A percentile compares a stretch with the other conserved stretches of the same genome.
These are phyloP conservation scores for Melospiza melodia DNA, from an alignment of 2,113 vertebrate genomes.

Conservation along the genomic window DNA sequence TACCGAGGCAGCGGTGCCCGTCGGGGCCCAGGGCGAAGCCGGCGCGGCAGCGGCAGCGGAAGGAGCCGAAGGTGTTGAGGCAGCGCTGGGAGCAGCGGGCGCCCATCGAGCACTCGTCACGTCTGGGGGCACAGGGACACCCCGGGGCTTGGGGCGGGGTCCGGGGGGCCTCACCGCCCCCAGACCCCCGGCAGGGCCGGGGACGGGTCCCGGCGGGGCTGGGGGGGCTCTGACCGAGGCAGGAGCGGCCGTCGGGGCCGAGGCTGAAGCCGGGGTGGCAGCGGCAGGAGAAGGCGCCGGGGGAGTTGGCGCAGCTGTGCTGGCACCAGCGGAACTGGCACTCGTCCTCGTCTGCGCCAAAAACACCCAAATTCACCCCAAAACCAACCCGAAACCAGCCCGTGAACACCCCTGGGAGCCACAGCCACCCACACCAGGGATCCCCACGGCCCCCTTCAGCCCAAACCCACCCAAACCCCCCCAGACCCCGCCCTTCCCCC, in stretches of 20 bases:
- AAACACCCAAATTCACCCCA: neutral
- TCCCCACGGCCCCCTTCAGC: too few species aligned
- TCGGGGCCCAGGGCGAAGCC: neutral
- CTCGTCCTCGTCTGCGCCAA: neutral
- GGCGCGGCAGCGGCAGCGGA: neutral
- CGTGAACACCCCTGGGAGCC: too few species aligned
- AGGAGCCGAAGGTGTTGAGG: neutral
- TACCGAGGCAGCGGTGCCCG: neutral
- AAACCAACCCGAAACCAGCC: neutral
- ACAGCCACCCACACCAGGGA: too few species aligned
- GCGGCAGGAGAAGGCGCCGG: neutral
- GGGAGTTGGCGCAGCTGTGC: neutral
- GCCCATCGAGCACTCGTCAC: neutral
- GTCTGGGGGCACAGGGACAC: too few species aligned
- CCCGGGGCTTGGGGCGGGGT: too few species aligned
- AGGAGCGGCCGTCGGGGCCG: neutral
- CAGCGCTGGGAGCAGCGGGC: neutral
- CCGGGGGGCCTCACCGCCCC: too few species aligned
- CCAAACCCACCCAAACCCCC: too few species aligned
- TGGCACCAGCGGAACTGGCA: neutral
- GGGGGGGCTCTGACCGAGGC: neutral
- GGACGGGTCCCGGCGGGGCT: too few species aligned
- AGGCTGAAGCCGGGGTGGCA: neutral
- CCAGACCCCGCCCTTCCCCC: too few species aligned
- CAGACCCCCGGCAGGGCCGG: too few species aligned